phyloP scores from a whole-genome alignment of 2,888 invertebrate genomes.

The Hololepta plana region DNA sequence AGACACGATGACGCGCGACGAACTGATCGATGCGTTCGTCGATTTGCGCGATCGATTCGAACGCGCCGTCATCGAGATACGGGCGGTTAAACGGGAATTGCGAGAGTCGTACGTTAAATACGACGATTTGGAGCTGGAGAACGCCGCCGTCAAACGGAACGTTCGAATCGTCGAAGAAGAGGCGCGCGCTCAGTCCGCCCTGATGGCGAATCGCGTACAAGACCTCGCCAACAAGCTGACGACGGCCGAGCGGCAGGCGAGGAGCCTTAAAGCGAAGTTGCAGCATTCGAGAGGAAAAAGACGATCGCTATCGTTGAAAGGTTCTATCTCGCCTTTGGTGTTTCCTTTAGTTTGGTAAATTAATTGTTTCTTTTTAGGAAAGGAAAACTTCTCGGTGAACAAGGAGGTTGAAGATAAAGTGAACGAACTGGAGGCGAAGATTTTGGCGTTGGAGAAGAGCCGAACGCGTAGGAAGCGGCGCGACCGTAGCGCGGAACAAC shows the following conservation, averaged over 20 bases:
- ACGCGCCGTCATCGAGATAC: conserved; percentile 67
- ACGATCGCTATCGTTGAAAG: conserved; percentile 66
- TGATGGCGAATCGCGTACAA: conserved; percentile 70
- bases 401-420: conserved; percentile 76
- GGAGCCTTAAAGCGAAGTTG: conserved; percentile 61
- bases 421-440: conserved; percentile 61
- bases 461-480: conserved; percentile 17
- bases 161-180: conserved; percentile 43
- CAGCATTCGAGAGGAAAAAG: conserved; percentile 63
- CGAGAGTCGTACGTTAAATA: conserved; percentile 63
- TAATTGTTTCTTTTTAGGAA: conserved; percentile 16
- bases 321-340: too few species aligned
- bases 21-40: conserved; percentile 62
- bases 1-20: conserved; percentile 53
- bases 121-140: conserved; percentile 64
- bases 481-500: conserved; percentile 11
- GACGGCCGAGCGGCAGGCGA: conserved; percentile 64
- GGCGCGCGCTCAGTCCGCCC: conserved; percentile 50
- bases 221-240: conserved; percentile 68
- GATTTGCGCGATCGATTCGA: conserved; percentile 61
- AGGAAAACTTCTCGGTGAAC: conserved; percentile 61
- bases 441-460: conserved; percentile 42
- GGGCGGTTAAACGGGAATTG: conserved; percentile 64
- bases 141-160: conserved; percentile 55
- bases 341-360: conserved; percentile 1